A percentile compares a stretch with the other conserved stretches of the same genome.
These are phyloP conservation scores for Drosophila kikkawai DNA, from an alignment of 1,140 invertebrate genomes.

Conservation along the genomic window DNA sequence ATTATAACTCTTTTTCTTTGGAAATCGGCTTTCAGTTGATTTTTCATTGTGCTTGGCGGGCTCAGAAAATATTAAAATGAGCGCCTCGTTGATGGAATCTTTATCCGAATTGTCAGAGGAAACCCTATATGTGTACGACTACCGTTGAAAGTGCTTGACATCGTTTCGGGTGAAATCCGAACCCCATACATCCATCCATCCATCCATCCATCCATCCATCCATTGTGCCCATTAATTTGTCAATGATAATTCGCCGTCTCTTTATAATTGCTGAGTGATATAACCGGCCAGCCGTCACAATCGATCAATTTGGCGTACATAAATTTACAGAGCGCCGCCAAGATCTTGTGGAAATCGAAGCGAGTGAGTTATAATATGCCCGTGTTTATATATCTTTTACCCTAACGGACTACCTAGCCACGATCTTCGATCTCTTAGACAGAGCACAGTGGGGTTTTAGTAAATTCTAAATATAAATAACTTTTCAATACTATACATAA, in stretches of 20 bases:
- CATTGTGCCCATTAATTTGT: slow-evolving; percentile 69
- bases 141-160: slow-evolving; percentile 76
- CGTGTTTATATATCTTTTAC: slow-evolving; percentile 68
- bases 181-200: slow-evolving; percentile 21
- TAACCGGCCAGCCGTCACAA: slow-evolving; percentile 60
- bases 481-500: background rate
- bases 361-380: slow-evolving; percentile 55
- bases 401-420: slow-evolving; percentile 51
- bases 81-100: slow-evolving; percentile 64
- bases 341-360: slow-evolving; percentile 16
- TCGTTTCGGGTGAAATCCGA: slow-evolving; percentile 61
- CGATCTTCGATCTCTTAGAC: slow-evolving; percentile 48
- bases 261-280: slow-evolving; percentile 73
- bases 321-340: slow-evolving; percentile 28
- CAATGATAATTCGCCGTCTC: slow-evolving; percentile 62
- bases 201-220: slow-evolving; percentile 37
- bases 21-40: slow-evolving; percentile 78
- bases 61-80: slow-evolving; percentile 76
- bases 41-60: slow-evolving; percentile 64
- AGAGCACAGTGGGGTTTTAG: background rate
- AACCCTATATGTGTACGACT: slow-evolving; percentile 47
- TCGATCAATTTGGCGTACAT: slow-evolving; percentile 74
- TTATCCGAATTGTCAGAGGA: slow-evolving; percentile 49
- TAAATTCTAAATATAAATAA: no score
- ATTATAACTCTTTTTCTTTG: slow-evolving; percentile 66